Conservation (phyloP, 2,797 vertebrate genomes). For the Sebastes trivittatus region DNA sequence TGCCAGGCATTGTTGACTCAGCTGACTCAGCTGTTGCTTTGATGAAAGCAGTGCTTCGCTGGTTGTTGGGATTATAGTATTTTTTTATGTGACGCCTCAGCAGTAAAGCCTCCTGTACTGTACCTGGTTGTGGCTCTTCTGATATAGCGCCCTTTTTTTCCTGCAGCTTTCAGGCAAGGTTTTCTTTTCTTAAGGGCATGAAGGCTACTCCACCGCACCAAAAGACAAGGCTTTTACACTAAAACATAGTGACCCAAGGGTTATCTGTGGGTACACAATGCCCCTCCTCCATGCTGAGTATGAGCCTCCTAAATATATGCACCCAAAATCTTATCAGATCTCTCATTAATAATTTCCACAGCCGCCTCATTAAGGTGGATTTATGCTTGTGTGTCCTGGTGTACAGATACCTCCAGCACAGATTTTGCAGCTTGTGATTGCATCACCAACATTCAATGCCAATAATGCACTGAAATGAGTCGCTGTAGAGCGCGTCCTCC, state of each 20-base stretch:
- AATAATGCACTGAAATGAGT: no score
- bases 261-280: neutral
- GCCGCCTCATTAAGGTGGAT: slow-evolving; percentile 9
- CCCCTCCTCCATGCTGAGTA: neutral
- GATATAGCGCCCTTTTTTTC: slow-evolving; percentile 17
- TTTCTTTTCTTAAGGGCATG: neutral
- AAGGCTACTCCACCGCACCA: neutral
- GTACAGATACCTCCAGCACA: neutral
- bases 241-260: neutral
- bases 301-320: neutral
- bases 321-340: neutral
- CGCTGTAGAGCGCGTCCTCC: no score
- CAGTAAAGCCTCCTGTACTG: slow-evolving; percentile 29
- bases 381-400: neutral
- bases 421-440: no score
- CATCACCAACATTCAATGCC: no score
- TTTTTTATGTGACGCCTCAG: slow-evolving; percentile 31
- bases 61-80: slow-evolving; percentile 12
- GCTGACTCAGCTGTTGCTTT: slow-evolving; percentile 26
- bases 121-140: slow-evolving; percentile 16
- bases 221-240: neutral
- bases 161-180: neutral
- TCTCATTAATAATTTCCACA: slow-evolving; percentile 10
- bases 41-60: neutral
- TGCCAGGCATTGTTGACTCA: neutral